Evolutionary conservation across 2,888 invertebrate species (phyloP).

Genomic region (Lithophane leautieri): DNA sequence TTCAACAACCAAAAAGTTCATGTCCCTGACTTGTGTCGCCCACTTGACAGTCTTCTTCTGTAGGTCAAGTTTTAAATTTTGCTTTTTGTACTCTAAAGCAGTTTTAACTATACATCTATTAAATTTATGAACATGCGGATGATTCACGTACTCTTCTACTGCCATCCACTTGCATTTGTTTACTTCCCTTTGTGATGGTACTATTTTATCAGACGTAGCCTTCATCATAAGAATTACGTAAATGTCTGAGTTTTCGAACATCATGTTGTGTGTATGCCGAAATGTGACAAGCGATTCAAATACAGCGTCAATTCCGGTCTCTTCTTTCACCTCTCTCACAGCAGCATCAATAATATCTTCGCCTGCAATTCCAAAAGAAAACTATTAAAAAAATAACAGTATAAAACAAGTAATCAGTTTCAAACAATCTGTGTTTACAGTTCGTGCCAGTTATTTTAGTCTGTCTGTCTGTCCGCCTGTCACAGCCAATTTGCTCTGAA

Average conservation of each 20-base stretch:
- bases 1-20: slow-evolving; percentile 79
- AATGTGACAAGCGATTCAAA: slow-evolving; percentile 94
- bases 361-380: slow-evolving; percentile 84
- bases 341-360: slow-evolving; percentile 96
- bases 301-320: slow-evolving; percentile 94
- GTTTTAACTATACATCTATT: slow-evolving; percentile 92
- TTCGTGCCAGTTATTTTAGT: not conserved
- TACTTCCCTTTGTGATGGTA: slow-evolving; percentile 94
- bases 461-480: no score
- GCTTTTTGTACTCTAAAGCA: slow-evolving; percentile 91
- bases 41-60: slow-evolving; percentile 86
- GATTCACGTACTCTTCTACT: slow-evolving; percentile 92
- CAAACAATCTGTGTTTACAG: slow-evolving; percentile 2
- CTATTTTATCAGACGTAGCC: slow-evolving; percentile 92
- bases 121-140: slow-evolving; percentile 93
- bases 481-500: no score
- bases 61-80: slow-evolving; percentile 91
- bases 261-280: slow-evolving; percentile 94
- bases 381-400: not conserved
- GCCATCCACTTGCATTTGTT: slow-evolving; percentile 95
- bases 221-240: slow-evolving; percentile 94
- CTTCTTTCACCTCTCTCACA: slow-evolving; percentile 96
- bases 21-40: slow-evolving; percentile 78
- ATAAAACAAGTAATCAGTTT: not conserved
- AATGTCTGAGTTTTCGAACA: slow-evolving; percentile 96